A percentile compares a stretch with the other conserved stretches of the same genome.
These are phyloP conservation scores for Pristionchus japonicus DNA, from an alignment of 2,888 invertebrate genomes.

Conservation along the genomic window DNA sequence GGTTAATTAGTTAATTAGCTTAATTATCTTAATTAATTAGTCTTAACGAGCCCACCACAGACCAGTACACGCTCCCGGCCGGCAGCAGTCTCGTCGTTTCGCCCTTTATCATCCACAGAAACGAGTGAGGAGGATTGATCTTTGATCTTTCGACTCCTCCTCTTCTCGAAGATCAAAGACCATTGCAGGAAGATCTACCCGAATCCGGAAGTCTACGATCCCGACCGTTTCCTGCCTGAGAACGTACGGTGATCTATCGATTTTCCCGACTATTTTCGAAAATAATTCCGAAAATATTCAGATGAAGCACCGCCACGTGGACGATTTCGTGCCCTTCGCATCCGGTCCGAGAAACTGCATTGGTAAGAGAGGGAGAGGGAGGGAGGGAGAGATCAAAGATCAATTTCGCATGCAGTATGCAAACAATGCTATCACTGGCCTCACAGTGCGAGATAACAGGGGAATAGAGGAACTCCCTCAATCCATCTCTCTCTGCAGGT, in stretches of 20 bases:
- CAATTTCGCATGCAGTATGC: no score
- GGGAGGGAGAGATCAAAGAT: not conserved
- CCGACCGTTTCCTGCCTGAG: constrained; percentile 50
- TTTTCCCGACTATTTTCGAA: not conserved
- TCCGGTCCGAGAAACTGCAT: constrained; percentile 50
- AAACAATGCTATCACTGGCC: no score
- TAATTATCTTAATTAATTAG: not conserved
- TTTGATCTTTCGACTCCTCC: no score
- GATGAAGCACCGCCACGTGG: constrained; percentile 40
- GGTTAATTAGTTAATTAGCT: not conserved
- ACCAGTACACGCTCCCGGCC: constrained; percentile 27
- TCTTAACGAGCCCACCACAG: no score
- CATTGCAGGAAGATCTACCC: constrained; percentile 27
- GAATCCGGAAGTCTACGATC: constrained; percentile 45
- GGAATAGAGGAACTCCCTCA: no score
- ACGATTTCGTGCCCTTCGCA: constrained; percentile 49
- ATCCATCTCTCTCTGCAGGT: not conserved
- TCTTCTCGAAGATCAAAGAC: not conserved
- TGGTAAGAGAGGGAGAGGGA: constrained; percentile 37
- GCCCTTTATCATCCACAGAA: constrained; percentile 50
- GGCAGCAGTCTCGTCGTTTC: constrained; percentile 46
- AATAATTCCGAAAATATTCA: not conserved
- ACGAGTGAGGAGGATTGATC: not conserved
- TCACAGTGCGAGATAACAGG: no score
- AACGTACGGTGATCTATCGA: not conserved